Base-by-base conservation (phyloP, 2,797 vertebrate genomes). In the Amphiprion clarkii region DNA sequence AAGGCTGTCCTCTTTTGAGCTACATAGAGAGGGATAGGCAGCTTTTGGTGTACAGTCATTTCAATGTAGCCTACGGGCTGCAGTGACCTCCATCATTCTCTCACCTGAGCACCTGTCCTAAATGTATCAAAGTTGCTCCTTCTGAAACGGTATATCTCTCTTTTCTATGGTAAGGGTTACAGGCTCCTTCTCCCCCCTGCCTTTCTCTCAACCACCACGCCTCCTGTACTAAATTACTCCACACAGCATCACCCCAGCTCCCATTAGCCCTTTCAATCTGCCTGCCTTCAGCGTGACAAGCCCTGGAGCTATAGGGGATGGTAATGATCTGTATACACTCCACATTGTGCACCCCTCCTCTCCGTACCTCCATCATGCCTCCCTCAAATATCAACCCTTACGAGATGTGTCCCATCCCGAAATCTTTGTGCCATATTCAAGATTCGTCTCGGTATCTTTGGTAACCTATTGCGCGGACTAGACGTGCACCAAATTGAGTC, bases 211-310 rank as follows among this genome's bases (percentile, higher is more conserved):
- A 71, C 61, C 58, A 78, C 78, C 89, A 88, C 76, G 56, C 88
- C 91, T 90, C 79, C 67, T 67, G 91, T 87, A 86, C 86, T 91
- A 91, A 91, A 93, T 94, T 90, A 94, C 87, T 90, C 80, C 85
- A 87, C 93, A 92, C 87, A 83, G 90, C 91, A 93, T 93, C 91
- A 93, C 82, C 87, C 91, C 85, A 66, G 77, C 89, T 89, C 90
- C 91, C 89, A 92, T 90, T 87, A 92, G 70, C 79, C 87, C 76
- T 79, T 90, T 94, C 91, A 95, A 94, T 94, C 93, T 92, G 90
- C 86, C 92, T 95, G 88, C 93, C 93, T 95, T 94, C 90, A 94
- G 87, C 93, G 87, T 74, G 90, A 93, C 83, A 82, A 88, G 88
- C 84, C 93, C 90, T 65, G 85, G 74, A 87, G 90, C 83, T 79